phyloP scores from a whole-genome alignment of 2,888 invertebrate species.

The Charanyca ferruginea region DNA sequence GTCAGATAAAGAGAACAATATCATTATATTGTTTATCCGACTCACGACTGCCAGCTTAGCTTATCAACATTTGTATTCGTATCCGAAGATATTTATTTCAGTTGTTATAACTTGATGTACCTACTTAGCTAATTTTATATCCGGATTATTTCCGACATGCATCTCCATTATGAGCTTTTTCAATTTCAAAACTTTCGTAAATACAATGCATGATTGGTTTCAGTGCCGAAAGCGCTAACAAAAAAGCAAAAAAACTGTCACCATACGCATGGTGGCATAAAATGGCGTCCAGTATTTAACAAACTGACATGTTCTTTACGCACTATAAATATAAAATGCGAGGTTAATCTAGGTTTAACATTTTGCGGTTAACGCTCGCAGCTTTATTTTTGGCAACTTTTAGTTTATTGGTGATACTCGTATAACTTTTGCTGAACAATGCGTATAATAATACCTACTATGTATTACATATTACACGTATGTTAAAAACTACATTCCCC shows the following conservation, averaged over 20 bases:
- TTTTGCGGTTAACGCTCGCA: slow-evolving; percentile 55
- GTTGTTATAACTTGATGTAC: background rate
- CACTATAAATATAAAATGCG: slow-evolving; percentile 53
- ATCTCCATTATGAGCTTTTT: too few relatives aligned
- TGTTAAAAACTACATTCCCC: background rate
- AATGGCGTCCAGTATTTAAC: slow-evolving; percentile 36
- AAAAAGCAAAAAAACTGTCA: slow-evolving; percentile 3
- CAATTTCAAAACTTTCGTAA: background rate
- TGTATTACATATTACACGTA: background rate
- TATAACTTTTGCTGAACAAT: slow-evolving; percentile 19
- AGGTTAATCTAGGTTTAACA: slow-evolving; percentile 60
- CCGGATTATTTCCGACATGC: background rate
- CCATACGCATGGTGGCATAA: slow-evolving; percentile 21
- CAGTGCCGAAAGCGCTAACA: background rate
- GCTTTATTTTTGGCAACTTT: slow-evolving; percentile 54
- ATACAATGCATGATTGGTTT: slow-evolving; percentile 6
- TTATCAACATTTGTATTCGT: slow-evolving; percentile 1
- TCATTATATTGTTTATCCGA: slow-evolving; percentile 35
- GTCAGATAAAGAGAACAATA: slow-evolving; percentile 40
- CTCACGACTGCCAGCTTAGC: slow-evolving; percentile 7
- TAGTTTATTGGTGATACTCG: slow-evolving; percentile 31
- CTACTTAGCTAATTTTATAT: background rate
- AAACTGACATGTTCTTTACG: slow-evolving; percentile 52
- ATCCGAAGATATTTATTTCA: slow-evolving; percentile 1
- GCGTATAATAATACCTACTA: background rate